phyloP scores from a whole-genome alignment of 1,140 invertebrate genomes.

The Drosophila albomicans region DNA sequence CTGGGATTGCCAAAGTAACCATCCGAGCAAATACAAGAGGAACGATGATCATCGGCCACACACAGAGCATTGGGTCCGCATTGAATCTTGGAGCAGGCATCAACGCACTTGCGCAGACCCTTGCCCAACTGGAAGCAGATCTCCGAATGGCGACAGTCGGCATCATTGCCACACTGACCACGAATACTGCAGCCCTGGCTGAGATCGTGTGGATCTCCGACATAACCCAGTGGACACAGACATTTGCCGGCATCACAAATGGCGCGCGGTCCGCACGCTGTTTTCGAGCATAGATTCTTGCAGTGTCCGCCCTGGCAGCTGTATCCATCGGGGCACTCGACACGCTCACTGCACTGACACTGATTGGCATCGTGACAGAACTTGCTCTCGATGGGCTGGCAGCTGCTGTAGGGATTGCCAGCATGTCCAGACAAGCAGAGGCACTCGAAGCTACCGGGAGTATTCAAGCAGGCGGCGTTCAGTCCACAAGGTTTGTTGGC shows the following conservation, averaged over 20 bases:
- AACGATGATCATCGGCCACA: conserved; percentile 92
- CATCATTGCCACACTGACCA: conserved; percentile 91
- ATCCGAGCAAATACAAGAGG: conserved; percentile 93
- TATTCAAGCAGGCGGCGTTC: conserved; percentile 95
- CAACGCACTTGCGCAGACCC: conserved; percentile 92
- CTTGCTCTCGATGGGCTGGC: conserved; percentile 88
- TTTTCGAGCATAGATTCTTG: conserved; percentile 89
- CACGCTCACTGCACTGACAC: conserved; percentile 89
- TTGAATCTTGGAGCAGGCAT: conserved; percentile 93
- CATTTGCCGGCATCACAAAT: conserved; percentile 92
- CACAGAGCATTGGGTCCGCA: conserved; percentile 96
- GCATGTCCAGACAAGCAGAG: conserved; percentile 92
- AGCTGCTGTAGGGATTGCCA: conserved; percentile 94
- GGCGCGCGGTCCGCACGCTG: conserved; percentile 92
- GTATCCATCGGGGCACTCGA: conserved; percentile 91
- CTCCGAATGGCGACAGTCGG: conserved; percentile 91
- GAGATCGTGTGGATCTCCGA: conserved; percentile 91
- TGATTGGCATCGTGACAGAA: conserved; percentile 89
- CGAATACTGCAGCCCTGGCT: conserved; percentile 89
- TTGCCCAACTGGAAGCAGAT: conserved; percentile 94
- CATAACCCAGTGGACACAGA: conserved; percentile 91
- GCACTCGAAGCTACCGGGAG: conserved; percentile 94
- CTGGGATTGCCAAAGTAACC: conserved; percentile 92
- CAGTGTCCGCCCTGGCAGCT: conserved; percentile 90
- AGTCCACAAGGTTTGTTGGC: conserved; percentile 91